These are phyloP conservation scores for Aphelenchoides fujianensis DNA, from an alignment of 1,140 invertebrate genomes.

Conservation along the genomic window DNA sequence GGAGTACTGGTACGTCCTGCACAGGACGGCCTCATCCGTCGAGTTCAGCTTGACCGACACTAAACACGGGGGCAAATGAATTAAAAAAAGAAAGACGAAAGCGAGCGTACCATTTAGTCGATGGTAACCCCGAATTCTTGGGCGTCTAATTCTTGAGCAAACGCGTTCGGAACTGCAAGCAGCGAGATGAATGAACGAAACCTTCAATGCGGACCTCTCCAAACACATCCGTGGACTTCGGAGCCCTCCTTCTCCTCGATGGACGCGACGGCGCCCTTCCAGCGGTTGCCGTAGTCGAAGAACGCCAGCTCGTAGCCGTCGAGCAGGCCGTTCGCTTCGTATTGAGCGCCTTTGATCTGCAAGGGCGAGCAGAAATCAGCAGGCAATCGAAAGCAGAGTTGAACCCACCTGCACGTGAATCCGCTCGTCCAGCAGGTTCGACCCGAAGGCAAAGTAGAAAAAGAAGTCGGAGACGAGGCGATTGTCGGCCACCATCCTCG, in stretches of 20 bases:
- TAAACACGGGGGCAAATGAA: too few relatives aligned
- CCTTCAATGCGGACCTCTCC: conserved; percentile 23
- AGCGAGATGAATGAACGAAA: too few relatives aligned
- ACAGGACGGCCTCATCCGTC: conserved; percentile 30
- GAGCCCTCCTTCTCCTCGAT: conserved; percentile 32
- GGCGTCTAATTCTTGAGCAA: conserved; percentile 43
- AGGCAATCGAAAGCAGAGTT: conserved; percentile 10
- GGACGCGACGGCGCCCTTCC: conserved; percentile 53
- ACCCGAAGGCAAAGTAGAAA: conserved; percentile 51
- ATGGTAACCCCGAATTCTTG: conserved; percentile 52
- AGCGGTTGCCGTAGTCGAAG: conserved; percentile 40
- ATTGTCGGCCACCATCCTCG: not conserved
- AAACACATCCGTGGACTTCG: conserved; percentile 44
- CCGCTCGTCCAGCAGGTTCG: conserved; percentile 47
- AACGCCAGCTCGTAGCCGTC: conserved; percentile 39
- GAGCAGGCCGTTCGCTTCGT: conserved; percentile 30
- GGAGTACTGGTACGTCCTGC: conserved; percentile 56
- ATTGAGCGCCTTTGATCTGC: conserved; percentile 44
- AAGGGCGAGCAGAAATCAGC: not conserved
- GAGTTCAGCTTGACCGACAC: conserved; percentile 2
- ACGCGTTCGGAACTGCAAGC: conserved; percentile 53
- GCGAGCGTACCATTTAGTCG: conserved; percentile 46
- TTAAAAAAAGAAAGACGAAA: conserved; percentile 20
- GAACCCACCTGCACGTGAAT: conserved; percentile 53
- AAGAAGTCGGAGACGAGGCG: conserved; percentile 24